phyloP scores from a whole-genome alignment of 2,797 vertebrate species.

The Anomalospiza imberbis region DNA sequence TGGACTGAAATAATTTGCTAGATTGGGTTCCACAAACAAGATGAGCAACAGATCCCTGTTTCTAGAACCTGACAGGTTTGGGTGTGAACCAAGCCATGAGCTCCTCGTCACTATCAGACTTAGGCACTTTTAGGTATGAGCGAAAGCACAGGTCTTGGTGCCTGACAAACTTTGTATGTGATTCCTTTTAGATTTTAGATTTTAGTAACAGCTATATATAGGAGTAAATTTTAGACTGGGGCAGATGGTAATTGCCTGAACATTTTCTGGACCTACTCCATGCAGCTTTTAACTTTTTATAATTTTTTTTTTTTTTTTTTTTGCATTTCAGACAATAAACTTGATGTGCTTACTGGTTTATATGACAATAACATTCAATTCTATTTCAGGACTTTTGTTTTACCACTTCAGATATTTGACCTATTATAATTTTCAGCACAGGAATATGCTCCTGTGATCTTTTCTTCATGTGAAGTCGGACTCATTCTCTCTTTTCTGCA shows the following conservation, averaged over 20 bases:
- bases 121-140: neutral
- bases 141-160: neutral
- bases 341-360: neutral
- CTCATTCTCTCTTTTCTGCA: neutral
- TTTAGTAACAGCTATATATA: neutral
- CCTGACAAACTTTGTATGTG: neutral
- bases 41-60: neutral
- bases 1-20: neutral
- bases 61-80: neutral
- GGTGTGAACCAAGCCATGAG: neutral
- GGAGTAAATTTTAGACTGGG: neutral
- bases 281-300: neutral
- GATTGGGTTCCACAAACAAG: neutral
- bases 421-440: neutral
- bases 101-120: neutral
- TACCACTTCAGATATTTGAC: neutral
- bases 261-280: neutral
- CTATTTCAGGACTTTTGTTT: neutral
- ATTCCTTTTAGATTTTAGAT: neutral
- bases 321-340: neutral
- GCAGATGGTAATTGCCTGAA: neutral
- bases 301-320: neutral
- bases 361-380: neutral
- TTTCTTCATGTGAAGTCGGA: conserved; percentile 6
- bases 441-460: neutral